Conservation (phyloP, 2,113 vertebrate genomes). For the Caloenas nicobarica region DNA sequence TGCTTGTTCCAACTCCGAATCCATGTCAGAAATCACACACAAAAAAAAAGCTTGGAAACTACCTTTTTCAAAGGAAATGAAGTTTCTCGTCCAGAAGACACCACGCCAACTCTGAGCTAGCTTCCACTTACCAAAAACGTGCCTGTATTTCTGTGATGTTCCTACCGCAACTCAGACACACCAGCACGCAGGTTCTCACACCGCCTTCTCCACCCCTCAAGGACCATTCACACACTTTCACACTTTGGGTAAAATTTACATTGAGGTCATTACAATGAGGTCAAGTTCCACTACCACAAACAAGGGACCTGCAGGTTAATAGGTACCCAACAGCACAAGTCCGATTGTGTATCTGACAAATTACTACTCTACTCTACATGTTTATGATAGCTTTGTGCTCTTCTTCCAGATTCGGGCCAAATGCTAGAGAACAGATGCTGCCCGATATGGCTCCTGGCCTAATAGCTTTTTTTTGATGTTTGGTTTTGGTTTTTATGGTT, state of each 20-base stretch:
- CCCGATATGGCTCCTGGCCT: background rate
- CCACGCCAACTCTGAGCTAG: background rate
- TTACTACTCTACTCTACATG: background rate
- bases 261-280: accelerated
- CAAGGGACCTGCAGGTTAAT: background rate
- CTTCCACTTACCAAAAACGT: background rate
- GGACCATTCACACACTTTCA: background rate
- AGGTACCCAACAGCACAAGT: background rate
- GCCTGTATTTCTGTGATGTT: background rate
- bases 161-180: background rate
- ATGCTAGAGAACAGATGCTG: background rate
- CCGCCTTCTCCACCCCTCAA: background rate
- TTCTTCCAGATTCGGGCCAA: background rate
- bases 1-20: background rate
- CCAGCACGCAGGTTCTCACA: accelerated
- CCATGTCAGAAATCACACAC: background rate
- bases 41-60: background rate
- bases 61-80: background rate
- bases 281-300: background rate
- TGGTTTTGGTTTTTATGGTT: background rate
- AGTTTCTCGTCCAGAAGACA: background rate
- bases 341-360: background rate
- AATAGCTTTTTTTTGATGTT: background rate
- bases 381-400: background rate
- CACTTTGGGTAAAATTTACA: background rate